A percentile compares a stretch with the other conserved stretches of the same genome.
Conservation (phyloP, 2,797 vertebrate species). For the Scleropages formosus region DNA sequence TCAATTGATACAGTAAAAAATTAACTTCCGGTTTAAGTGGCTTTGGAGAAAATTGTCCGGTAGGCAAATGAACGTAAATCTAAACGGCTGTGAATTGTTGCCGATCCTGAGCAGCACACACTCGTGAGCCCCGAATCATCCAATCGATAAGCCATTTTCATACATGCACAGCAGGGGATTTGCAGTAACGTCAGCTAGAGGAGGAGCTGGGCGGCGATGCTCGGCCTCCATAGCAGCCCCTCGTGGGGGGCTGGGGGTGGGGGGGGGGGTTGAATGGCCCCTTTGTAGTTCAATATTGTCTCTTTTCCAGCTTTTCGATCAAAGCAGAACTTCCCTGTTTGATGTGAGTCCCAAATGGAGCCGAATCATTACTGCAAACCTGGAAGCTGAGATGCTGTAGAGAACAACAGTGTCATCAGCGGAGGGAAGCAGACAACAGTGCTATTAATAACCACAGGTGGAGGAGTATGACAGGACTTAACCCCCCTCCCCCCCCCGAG, state of each 20-base stretch:
- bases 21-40: too few species aligned
- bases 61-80: too few species aligned
- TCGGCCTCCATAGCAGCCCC: not conserved
- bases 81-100: too few species aligned
- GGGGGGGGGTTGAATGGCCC: not conserved
- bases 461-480: too few species aligned
- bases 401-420: not conserved
- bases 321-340: constrained; percentile 19
- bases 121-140: too few species aligned
- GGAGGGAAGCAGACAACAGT: constrained; percentile 7
- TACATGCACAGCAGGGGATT: not conserved
- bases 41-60: too few species aligned
- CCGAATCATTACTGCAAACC: constrained; percentile 9
- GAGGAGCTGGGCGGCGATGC: not conserved
- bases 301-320: constrained; percentile 16
- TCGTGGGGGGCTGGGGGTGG: not conserved
- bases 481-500: too few species aligned
- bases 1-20: too few species aligned
- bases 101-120: too few species aligned
- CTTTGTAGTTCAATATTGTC: constrained; percentile 15
- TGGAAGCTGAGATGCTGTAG: constrained; percentile 9
- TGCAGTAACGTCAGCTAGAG: not conserved
- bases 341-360: constrained; percentile 23
- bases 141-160: too few species aligned
- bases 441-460: constrained; percentile 1